A percentile compares a stretch with the other conserved stretches of the same genome.
phyloP scores from a whole-genome alignment of 2,888 invertebrate species.

The Zygaena filipendulae region DNA sequence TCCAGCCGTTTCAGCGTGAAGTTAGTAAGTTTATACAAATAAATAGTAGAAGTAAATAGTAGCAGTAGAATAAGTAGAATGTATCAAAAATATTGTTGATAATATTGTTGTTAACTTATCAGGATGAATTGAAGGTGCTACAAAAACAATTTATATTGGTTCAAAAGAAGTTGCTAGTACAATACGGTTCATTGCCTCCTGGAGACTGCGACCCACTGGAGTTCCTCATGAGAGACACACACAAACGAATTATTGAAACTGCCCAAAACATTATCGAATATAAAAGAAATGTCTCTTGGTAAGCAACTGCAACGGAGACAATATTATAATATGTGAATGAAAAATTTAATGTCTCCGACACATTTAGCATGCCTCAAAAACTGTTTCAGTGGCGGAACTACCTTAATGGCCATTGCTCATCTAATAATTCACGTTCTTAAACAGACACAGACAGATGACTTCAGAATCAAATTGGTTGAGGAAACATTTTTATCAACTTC shows the following conservation, averaged over 20 bases:
- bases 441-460: conserved; percentile 30
- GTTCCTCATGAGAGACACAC: conserved; percentile 76
- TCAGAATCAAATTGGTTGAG: conserved; percentile 43
- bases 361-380: too few relatives aligned
- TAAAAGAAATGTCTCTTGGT: conserved; percentile 42
- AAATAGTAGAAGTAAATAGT: too few relatives aligned
- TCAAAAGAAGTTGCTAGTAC: conserved; percentile 79
- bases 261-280: conserved; percentile 56
- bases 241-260: conserved; percentile 65
- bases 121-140: conserved; percentile 62
- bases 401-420: conserved; percentile 37
- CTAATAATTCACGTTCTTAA: conserved; percentile 36
- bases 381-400: too few relatives aligned
- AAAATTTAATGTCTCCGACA: too few relatives aligned
- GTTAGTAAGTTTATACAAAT: too few relatives aligned
- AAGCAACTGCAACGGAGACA: too few relatives aligned
- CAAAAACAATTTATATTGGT: conserved; percentile 81
- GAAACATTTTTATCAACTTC: conserved; percentile 47
- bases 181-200: conserved; percentile 83
- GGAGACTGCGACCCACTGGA: conserved; percentile 78
- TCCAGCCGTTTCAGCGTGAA: too few relatives aligned
- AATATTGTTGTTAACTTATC: too few relatives aligned
- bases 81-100: too few relatives aligned
- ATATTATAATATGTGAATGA: not conserved
- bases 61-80: too few relatives aligned